These are phyloP conservation scores for Melitaea athalia DNA, from an alignment of 2,888 invertebrate species.

Conservation along the genomic window DNA sequence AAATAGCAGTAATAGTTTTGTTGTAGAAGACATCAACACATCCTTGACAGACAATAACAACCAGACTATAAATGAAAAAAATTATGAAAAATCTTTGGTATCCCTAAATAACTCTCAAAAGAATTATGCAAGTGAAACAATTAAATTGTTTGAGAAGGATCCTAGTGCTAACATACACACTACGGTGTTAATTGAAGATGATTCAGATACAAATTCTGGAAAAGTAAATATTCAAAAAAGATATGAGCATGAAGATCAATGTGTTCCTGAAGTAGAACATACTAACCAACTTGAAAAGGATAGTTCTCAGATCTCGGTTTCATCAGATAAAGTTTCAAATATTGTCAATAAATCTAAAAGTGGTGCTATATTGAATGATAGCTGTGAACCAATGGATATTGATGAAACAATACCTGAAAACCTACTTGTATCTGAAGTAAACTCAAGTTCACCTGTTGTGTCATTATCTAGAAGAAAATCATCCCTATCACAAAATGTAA, in stretches of 20 bases:
- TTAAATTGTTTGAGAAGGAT: slow-evolving; percentile 51
- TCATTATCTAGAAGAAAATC: slow-evolving; percentile 45
- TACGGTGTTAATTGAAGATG: slow-evolving; percentile 62
- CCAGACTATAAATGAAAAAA: slow-evolving; percentile 18
- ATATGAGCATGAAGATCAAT: slow-evolving; percentile 61
- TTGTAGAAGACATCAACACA: slow-evolving; percentile 19
- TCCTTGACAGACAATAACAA: slow-evolving; percentile 25
- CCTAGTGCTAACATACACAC: slow-evolving; percentile 51
- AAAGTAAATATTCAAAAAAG: slow-evolving; percentile 38
- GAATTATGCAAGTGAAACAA: slow-evolving; percentile 36
- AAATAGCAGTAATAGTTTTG: slow-evolving; percentile 25
- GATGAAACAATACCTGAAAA: slow-evolving; percentile 70
- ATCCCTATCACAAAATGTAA: slow-evolving; percentile 46
- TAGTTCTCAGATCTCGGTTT: slow-evolving; percentile 6
- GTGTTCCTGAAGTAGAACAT: slow-evolving; percentile 64
- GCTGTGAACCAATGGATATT: slow-evolving; percentile 75
- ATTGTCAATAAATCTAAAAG: slow-evolving; percentile 25
- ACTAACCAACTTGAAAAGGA: slow-evolving; percentile 19
- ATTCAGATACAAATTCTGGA: slow-evolving; percentile 61
- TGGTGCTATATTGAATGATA: slow-evolving; percentile 43
- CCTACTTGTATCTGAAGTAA: slow-evolving; percentile 48
- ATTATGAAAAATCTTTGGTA: slow-evolving; percentile 15
- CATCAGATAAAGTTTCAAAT: slow-evolving; percentile 16
- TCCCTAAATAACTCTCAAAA: slow-evolving; percentile 39
- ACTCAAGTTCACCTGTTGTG: slow-evolving; percentile 13